phyloP scores from a whole-genome alignment of 2,797 vertebrate species.

The Periophthalmus magnuspinnatus region DNA sequence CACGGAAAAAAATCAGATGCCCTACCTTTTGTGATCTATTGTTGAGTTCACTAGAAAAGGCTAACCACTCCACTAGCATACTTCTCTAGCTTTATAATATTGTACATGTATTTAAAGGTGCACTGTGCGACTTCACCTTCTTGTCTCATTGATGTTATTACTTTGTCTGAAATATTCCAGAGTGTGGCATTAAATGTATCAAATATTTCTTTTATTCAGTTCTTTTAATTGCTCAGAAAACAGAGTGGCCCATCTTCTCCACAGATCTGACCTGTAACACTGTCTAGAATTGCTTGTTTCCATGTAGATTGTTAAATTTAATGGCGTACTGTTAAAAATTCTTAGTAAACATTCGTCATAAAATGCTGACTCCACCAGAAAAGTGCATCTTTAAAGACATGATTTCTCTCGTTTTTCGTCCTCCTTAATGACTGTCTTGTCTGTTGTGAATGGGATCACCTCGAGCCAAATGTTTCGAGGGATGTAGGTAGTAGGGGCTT shows the following conservation, averaged over 20 bases:
- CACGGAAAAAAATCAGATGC: no score
- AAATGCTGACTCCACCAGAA: background rate
- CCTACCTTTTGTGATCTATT: no score
- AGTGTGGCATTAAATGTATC: no score
- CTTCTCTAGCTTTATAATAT: background rate
- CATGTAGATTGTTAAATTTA: background rate
- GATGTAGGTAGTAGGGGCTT: conserved; percentile 54
- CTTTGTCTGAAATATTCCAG: background rate
- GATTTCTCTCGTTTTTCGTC: background rate
- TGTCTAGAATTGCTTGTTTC: background rate
- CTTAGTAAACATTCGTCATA: background rate
- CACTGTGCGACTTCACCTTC: background rate
- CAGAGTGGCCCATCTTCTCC: no score
- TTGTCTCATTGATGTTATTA: background rate
- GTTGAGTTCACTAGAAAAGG: background rate
- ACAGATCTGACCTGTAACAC: background rate
- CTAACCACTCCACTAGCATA: background rate
- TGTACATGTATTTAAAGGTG: background rate
- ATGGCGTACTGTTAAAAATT: background rate
- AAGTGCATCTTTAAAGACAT: background rate
- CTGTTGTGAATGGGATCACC: conserved; percentile 46
- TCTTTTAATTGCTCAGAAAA: no score
- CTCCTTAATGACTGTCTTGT: background rate
- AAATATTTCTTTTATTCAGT: no score
- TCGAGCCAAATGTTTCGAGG: conserved; percentile 52